Base-by-base conservation (phyloP, 2,113 vertebrate genomes). In the Cheilinus undulatus region DNA sequence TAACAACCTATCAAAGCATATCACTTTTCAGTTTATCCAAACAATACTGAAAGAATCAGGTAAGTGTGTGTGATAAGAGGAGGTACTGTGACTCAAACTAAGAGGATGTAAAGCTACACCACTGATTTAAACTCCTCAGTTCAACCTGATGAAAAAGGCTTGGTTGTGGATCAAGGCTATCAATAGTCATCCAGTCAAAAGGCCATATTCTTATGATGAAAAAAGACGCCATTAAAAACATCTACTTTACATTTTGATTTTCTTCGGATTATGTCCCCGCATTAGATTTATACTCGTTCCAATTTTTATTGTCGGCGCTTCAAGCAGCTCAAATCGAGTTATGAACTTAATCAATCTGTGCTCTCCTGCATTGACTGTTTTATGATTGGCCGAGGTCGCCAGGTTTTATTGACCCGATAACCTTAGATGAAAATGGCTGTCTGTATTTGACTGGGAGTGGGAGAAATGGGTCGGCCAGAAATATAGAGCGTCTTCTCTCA, bases 361-460 rank as follows among this genome's bases (percentile, higher is more conserved):
- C 72, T 85, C 73, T 62, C 76, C 77, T 24, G 58, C 77, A 79
- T 73, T 86, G 91, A 92, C 85, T 63, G 69, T 80, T 91, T 93
- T 93, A 93, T 91, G 91, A 92, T 89, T 86, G 84, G 83, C 62
- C 59, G 75, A 89, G 92, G 92, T 93, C 88, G 74, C 42, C 59
- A 23, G 79, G 84, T 90, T 89, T 92, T 88, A 91, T 92, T 93
- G 91, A 93, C 91, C 91, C 61, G 63, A 79, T 91, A 91, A 90
- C 91, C 93, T 84, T 60, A 69, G 77, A 88, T 86, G 85, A 91
- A 90, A 91, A 92, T 75, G 80, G 69, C 78, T 26, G 54, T 15
- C 78, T 20, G 74, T 60, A 53, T 81, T 79, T 81, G 84, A 82
- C 72, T 69, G 13, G 62, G 50, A 66, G 68, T 34, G 58, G 80